Percentiles rank a stretch among this genome's conserved stretches.
Evolutionary conservation across 2,113 vertebrate species (phyloP).

Genomic region (Eulacestoma nigropectus): DNA sequence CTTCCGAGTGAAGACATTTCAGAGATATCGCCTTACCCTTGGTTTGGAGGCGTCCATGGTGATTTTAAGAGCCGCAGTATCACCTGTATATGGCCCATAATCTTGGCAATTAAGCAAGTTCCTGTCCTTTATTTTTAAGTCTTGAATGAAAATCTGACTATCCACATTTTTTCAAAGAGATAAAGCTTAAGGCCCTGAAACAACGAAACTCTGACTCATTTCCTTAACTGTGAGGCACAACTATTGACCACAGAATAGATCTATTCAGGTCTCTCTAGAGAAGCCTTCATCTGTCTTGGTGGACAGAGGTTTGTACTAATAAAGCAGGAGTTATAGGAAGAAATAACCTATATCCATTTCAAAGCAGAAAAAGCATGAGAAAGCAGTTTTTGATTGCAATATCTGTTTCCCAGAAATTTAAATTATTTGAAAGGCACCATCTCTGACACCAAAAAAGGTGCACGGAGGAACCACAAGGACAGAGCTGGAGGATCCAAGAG

Average conservation of each 20-base stretch:
- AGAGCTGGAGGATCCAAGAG: background rate
- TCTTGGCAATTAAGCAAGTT: background rate
- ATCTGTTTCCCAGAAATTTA: background rate
- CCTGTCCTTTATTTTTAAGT: background rate
- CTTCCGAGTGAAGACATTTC: background rate
- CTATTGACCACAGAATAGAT: background rate
- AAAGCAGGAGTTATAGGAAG: background rate
- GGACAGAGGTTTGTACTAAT: background rate
- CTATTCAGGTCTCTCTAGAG: background rate
- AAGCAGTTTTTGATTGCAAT: background rate
- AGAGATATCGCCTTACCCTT: background rate
- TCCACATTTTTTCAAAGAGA: background rate
- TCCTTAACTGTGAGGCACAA: background rate
- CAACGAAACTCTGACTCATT: background rate
- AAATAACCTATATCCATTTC: background rate
- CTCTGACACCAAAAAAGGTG: background rate
- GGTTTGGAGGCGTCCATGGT: background rate
- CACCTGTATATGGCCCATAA: background rate
- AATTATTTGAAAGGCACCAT: background rate
- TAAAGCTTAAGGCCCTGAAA: background rate
- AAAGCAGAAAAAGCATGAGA: background rate
- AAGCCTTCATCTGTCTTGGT: background rate
- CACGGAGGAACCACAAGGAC: background rate
- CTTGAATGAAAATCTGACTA: background rate
- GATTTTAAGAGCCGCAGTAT: background rate